Base-by-base conservation (phyloP, 2,113 vertebrate genomes). In the Oreochromis niloticus region DNA sequence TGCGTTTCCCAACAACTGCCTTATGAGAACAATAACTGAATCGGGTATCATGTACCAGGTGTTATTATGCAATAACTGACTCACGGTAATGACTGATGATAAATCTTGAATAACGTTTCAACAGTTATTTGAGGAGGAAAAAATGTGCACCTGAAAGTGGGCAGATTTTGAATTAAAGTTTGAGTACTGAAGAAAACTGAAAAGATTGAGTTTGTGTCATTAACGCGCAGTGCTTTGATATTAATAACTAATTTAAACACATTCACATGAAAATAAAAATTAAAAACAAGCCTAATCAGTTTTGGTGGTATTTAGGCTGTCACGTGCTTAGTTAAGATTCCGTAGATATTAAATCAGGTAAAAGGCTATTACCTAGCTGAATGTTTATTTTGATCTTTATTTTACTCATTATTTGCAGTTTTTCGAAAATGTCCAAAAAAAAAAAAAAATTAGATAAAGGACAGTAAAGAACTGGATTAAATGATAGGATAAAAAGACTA, bases 1-100 rank as follows among this genome's bases (percentile, higher is more conserved):
- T 22, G 14, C 9, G 9, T 93, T 93, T 93, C 87, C 57, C 90
- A 94, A 93, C 85, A 86, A 55, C 10, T 71, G 59, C 27, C 46
- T 61, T 71, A 54, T 61, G 22, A 88, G 63, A 85, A 85, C 82
- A 89, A 87, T 52, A 68, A 54, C 24, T 54, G 52, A 80, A 73
- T 71, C 27, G 1, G 7, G 14, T 78, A 24, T 57, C 22, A 13
- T 17, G 50, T 16, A 57, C 56, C 30, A 71, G 39, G 46, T 73
- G 73, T 85, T 32, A 36, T 54, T 43, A 66, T 24, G 48, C 22
- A 14, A 43, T 81, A 10, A 46, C 41, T 46, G 68, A 73, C 41
- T 46, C 13, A 46, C 41, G 13, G 9, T 27, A 57, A 19, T 43
- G 5, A 79, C 27, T 19, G 19, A 84, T 85, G 61, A 89, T 46